Base-by-base conservation (phyloP, 2,113 vertebrate species). In the Cyphomyrus discorhynchus region DNA sequence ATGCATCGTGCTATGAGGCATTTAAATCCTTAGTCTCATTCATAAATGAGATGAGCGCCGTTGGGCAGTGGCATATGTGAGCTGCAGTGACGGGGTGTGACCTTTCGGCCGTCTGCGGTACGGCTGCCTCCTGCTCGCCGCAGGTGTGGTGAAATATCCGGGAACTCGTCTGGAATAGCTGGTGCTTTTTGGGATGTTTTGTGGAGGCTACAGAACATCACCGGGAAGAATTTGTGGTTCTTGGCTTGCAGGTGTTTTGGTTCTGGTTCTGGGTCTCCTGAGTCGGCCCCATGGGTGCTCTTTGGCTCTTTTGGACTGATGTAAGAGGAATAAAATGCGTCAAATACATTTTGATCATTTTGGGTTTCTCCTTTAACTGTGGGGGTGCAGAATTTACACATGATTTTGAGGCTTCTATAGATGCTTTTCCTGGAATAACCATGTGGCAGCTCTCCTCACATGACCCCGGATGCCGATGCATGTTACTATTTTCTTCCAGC, bases 301-400 rank as follows among this genome's bases (percentile, higher is more conserved):
- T 83, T 27, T 19, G 49, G n/a, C n/a, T 86, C 8, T 31, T 27
- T 31, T 86, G 49, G 2, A 5, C 53, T 53, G 5, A 7, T 31
- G 49, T 53, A 49, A 15, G 19, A 15, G 92, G n/a, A 50, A 45
- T 89, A 80, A 92, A 91, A 91, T 93, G 88, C 80, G 90, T 85
- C 17, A 91, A 86, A 91, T 94, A 94, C 92, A 92, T 50, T 93
- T 94, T 92, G 90, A 90, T 89, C 91, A 27, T 90, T 92, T 90
- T 91, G 89, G 90, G 13, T 93, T 92, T 50, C 6, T n/a, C 19
- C 31, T 77, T 31, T 52, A 24, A 83, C 24, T 90, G 83, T 66
- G 82, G 3, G 6, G 88, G 90, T 89, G 92, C 91, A 90, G 15
- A 88, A 91, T 90, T 89, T 90, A 21, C 88, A 91, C 80, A 47